Conservation (phyloP, 2,888 invertebrate genomes). For the Eudasyphora cyanicolor region DNA sequence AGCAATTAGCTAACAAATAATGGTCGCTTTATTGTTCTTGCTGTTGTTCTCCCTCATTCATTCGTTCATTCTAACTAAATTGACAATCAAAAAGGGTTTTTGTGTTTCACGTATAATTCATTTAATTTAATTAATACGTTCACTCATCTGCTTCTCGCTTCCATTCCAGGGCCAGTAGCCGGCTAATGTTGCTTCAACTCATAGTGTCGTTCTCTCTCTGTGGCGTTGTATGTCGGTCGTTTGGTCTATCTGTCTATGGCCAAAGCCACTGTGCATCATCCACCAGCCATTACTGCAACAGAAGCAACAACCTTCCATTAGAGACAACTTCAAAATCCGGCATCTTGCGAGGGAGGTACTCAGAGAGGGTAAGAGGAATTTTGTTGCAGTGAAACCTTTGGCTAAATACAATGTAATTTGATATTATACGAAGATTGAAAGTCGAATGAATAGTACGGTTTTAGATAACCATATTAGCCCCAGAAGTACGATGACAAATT, state of each 20-base stretch:
- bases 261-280: not conserved
- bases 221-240: no score
- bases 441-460: slow-evolving; percentile 1
- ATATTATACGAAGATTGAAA: slow-evolving; percentile 4
- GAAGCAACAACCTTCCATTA: not conserved
- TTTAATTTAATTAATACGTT: slow-evolving; percentile 66
- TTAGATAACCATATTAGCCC: not conserved
- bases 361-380: no score
- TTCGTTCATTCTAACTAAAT: slow-evolving; percentile 43
- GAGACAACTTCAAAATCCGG: not conserved
- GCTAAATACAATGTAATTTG: slow-evolving; percentile 13
- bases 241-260: no score
- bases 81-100: slow-evolving; percentile 66
- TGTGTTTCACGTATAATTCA: slow-evolving; percentile 62
- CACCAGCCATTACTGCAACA: not conserved
- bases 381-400: slow-evolving; percentile 20
- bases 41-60: not conserved
- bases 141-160: slow-evolving; percentile 41
- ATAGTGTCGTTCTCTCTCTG: no score
- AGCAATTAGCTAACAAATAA: slow-evolving; percentile 2
- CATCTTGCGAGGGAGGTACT: not conserved
- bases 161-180: no score
- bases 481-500: no score
- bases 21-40: no score
- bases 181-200: not conserved